phyloP scores from a whole-genome alignment of 2,888 invertebrate species.

The Trypoxylon attenuatum region DNA sequence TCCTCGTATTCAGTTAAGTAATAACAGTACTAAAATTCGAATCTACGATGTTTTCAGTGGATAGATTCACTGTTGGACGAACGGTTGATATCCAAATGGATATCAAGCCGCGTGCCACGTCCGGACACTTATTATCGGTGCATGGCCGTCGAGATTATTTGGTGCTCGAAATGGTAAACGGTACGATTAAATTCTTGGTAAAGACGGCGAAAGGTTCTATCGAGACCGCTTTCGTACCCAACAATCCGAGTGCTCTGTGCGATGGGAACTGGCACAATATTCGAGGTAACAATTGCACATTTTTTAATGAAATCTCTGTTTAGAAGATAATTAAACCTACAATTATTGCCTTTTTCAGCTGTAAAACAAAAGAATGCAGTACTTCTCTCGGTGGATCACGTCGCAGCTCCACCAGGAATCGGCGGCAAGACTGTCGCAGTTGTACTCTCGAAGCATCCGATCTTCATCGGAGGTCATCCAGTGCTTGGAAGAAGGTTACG shows the following conservation, averaged over 20 bases:
- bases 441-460: slow-evolving; percentile 88
- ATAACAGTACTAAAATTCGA: too few relatives aligned
- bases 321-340: too few relatives aligned
- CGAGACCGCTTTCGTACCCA: slow-evolving; percentile 82
- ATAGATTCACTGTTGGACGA: slow-evolving; percentile 86
- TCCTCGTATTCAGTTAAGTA: too few relatives aligned
- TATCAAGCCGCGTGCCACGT: slow-evolving; percentile 88
- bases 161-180: slow-evolving; percentile 90
- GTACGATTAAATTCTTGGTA: slow-evolving; percentile 87
- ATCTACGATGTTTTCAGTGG: too few relatives aligned
- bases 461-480: slow-evolving; percentile 94
- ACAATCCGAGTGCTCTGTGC: slow-evolving; percentile 84
- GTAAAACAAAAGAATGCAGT: slow-evolving; percentile 94
- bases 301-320: too few relatives aligned
- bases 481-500: slow-evolving; percentile 75
- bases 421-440: slow-evolving; percentile 80
- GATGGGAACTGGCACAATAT: slow-evolving; percentile 97
- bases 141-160: slow-evolving; percentile 90
- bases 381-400: slow-evolving; percentile 89
- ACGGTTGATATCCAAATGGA: slow-evolving; percentile 88
- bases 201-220: slow-evolving; percentile 88
- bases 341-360: slow-evolving; percentile 78
- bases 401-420: slow-evolving; percentile 79
- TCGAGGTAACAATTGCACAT: slow-evolving; percentile 77
- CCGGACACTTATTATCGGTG: slow-evolving; percentile 90